phyloP scores from a whole-genome alignment of 2,797 vertebrate genomes.

The Coregonus suidteri region DNA sequence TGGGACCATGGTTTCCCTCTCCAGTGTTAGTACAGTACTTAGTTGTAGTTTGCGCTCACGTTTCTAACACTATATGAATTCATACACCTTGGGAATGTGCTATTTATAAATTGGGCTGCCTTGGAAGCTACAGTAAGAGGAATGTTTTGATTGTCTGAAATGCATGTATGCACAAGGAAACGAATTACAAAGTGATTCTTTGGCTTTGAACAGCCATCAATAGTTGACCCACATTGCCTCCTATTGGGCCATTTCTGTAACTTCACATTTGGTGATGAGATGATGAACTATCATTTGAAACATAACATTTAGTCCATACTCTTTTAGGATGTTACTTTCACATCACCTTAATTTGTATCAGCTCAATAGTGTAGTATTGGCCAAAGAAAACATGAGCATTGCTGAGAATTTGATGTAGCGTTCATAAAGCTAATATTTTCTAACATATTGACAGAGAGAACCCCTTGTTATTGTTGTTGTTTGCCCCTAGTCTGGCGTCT shows the following conservation, averaged over 20 bases:
- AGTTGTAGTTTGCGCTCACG: not conserved
- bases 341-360: not conserved
- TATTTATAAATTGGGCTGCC: not conserved
- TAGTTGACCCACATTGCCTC: not conserved
- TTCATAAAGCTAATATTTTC: not conserved
- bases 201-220: not conserved
- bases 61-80: constrained; percentile 14
- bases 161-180: constrained; percentile 27
- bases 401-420: not conserved
- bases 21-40: not conserved
- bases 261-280: not conserved
- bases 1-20: constrained; percentile 13
- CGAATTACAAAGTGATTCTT: not conserved
- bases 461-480: no score
- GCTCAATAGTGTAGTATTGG: not conserved
- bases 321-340: no score
- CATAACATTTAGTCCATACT: no score
- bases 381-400: not conserved
- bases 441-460: constrained; percentile 32
- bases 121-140: constrained; percentile 2
- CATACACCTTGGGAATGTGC: constrained; percentile 30
- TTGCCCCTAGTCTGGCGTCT: constrained; percentile 46
- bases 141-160: constrained; percentile 28
- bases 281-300: no score
- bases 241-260: not conserved